Percentiles rank a stretch among this genome's conserved stretches.
These are phyloP conservation scores for Penaeus indicus DNA, from an alignment of 1,140 invertebrate genomes.

Conservation along the genomic window DNA sequence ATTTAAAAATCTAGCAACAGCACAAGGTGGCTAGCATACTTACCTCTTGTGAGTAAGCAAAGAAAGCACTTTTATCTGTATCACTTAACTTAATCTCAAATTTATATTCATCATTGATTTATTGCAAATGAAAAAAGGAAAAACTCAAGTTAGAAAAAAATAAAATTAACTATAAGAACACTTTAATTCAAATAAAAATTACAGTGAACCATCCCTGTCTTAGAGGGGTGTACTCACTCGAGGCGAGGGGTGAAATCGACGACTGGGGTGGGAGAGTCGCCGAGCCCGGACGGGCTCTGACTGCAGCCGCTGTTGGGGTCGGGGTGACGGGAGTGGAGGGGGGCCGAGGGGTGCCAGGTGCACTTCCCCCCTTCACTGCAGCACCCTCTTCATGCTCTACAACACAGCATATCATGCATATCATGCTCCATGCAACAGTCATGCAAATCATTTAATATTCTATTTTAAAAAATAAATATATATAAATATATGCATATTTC, in stretches of 20 bases:
- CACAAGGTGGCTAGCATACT: slow-evolving; percentile 19
- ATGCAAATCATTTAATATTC: slow-evolving; percentile 31
- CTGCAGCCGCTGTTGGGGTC: slow-evolving; percentile 33
- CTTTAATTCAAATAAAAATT: slow-evolving; percentile 8
- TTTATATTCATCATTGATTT: not conserved
- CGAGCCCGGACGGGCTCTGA: slow-evolving; percentile 49
- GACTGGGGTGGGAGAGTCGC: slow-evolving; percentile 57
- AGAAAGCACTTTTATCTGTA: not conserved
- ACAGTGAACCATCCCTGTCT: not conserved
- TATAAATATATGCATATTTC: slow-evolving; percentile 26
- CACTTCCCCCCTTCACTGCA: slow-evolving; percentile 44
- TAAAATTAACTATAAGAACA: not conserved
- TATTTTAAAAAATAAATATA: slow-evolving; percentile 34
- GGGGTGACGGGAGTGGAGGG: slow-evolving; percentile 57
- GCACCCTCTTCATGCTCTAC: slow-evolving; percentile 65
- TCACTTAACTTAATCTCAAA: not conserved
- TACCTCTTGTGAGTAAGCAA: slow-evolving; percentile 24
- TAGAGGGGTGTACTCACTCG: slow-evolving; percentile 66
- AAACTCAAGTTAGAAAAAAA: not conserved
- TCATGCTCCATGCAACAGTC: slow-evolving; percentile 55
- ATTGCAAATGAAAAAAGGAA: not conserved
- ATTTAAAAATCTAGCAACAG: not conserved
- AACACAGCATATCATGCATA: slow-evolving; percentile 61
- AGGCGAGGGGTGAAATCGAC: slow-evolving; percentile 34
- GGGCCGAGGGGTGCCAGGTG: slow-evolving; percentile 48